phyloP scores from a whole-genome alignment of 2,888 invertebrate species.

The Ichneumon xanthorius region DNA sequence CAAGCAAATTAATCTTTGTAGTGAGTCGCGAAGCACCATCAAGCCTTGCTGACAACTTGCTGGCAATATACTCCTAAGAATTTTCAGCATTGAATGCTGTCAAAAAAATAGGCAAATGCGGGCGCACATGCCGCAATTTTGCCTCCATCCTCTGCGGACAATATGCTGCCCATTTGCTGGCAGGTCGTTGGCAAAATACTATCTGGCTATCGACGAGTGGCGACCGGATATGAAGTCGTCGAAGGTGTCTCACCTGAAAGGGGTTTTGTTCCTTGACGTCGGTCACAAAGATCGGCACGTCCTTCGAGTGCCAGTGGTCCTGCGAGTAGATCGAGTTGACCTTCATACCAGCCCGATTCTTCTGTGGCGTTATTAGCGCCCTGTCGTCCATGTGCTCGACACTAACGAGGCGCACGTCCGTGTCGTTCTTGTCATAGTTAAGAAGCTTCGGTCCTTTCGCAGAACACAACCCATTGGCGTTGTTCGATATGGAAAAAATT shows the following conservation, averaged over 20 bases:
- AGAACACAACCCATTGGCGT: conserved; percentile 43
- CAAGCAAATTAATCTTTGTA: too few relatives aligned
- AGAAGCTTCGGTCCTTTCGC: conserved; percentile 67
- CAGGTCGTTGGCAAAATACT: too few relatives aligned
- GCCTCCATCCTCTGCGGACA: too few relatives aligned
- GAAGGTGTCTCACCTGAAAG: conserved; percentile 79
- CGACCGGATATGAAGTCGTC: neutral
- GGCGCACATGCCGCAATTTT: too few relatives aligned
- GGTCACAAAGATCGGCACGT: conserved; percentile 77
- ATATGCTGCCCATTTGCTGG: too few relatives aligned
- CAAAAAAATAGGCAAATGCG: too few relatives aligned
- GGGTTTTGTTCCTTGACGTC: conserved; percentile 78
- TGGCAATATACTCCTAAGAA: too few relatives aligned
- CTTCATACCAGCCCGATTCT: conserved; percentile 79
- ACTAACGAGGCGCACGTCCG: conserved; percentile 73
- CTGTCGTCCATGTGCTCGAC: conserved; percentile 75
- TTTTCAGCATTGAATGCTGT: too few relatives aligned
- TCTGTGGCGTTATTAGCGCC: conserved; percentile 73
- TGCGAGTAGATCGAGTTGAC: conserved; percentile 83
- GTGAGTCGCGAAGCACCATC: too few relatives aligned
- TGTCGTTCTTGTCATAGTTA: conserved; percentile 74
- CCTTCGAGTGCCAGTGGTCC: conserved; percentile 81
- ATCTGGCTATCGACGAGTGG: too few relatives aligned
- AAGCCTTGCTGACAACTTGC: too few relatives aligned
- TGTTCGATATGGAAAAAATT: conserved; percentile 74